Conservation (phyloP, 2,113 vertebrate genomes). For the Malurus melanocephalus region DNA sequence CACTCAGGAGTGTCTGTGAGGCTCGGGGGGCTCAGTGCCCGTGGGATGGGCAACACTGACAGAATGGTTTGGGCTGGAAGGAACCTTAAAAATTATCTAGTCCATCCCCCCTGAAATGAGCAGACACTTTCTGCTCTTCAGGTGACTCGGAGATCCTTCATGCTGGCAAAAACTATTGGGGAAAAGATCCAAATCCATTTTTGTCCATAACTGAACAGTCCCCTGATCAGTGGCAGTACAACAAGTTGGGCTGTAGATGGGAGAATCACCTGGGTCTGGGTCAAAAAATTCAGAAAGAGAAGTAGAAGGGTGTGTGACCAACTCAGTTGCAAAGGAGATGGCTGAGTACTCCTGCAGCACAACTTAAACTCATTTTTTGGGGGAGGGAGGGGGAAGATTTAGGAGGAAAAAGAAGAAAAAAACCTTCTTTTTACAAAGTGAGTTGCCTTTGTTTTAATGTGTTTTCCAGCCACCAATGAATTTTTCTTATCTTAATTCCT, state of each 20-base stretch:
- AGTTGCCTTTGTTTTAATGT: background rate
- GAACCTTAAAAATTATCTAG: background rate
- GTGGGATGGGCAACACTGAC: rapidly evolving
- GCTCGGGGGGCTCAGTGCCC: no score
- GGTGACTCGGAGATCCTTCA: no score
- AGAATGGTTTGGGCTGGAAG: background rate
- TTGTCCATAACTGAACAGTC: rapidly evolving
- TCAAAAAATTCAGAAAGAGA: background rate
- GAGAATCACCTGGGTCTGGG: background rate
- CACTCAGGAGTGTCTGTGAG: rapidly evolving
- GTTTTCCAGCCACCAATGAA: background rate
- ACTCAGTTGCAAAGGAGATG: background rate
- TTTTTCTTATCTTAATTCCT: conserved; percentile 54
- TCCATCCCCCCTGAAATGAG: background rate
- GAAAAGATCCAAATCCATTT: rapidly evolving
- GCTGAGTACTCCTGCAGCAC: background rate
- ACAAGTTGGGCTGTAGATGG: no score
- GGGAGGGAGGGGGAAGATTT: rapidly evolving
- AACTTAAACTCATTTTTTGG: background rate
- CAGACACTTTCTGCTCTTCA: background rate
- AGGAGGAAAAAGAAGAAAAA: background rate
- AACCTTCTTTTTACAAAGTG: background rate
- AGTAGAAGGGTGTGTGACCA: background rate
- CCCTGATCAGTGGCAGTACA: rapidly evolving
- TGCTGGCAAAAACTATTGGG: background rate